phyloP scores from a whole-genome alignment of 2,797 vertebrate genomes.

The Coracias cyanogaster region DNA sequence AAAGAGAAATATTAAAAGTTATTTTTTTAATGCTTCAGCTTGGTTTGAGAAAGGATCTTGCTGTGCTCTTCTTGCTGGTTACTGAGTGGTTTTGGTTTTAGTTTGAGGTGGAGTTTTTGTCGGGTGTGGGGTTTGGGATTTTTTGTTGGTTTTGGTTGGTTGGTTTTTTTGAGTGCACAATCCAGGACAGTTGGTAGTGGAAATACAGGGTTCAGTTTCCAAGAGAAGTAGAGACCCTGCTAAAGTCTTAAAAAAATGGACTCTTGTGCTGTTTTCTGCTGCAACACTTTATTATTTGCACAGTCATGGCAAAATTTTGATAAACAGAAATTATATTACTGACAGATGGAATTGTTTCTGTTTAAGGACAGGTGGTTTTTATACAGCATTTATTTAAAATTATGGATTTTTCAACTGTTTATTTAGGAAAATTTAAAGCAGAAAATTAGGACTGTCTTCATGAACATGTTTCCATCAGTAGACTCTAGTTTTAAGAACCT shows the following conservation, averaged over 20 bases:
- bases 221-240: background rate
- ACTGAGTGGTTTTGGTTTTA: background rate
- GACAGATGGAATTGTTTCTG: background rate
- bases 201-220: conserved; percentile 3
- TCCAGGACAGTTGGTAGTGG: background rate
- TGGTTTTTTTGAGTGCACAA: background rate
- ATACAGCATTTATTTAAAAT: background rate
- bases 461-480: background rate
- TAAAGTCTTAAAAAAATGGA: background rate
- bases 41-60: background rate
- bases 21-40: background rate
- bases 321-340: background rate
- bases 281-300: background rate
- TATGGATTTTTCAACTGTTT: background rate
- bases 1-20: conserved; percentile 11
- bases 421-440: background rate
- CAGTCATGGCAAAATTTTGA: background rate
- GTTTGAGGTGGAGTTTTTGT: background rate
- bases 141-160: background rate
- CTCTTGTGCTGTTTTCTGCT: background rate
- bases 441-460: background rate
- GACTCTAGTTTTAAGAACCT: background rate
- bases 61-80: background rate
- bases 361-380: background rate
- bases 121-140: too few relatives aligned